phyloP scores from a whole-genome alignment of 2,113 vertebrate genomes.

The Mastomys coucha region DNA sequence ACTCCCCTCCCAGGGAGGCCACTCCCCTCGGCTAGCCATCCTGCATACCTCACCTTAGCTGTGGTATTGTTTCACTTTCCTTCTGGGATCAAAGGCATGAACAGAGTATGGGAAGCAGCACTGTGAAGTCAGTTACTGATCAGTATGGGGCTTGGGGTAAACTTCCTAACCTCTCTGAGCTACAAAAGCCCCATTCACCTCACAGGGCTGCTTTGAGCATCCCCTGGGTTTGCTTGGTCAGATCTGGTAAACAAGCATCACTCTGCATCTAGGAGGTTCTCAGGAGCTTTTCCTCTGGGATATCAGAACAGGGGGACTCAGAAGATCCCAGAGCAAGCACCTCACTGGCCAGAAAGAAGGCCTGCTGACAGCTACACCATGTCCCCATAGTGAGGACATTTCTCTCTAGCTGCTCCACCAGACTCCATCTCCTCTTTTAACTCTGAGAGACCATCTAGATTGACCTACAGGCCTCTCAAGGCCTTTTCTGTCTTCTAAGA shows the following conservation, averaged over 20 bases:
- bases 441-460: neutral
- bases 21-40: too few species aligned
- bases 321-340: neutral
- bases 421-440: neutral
- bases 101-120: too few species aligned
- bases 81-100: neutral
- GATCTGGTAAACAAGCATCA: neutral
- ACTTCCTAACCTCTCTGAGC: neutral
- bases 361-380: neutral
- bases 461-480: neutral
- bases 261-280: neutral
- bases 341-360: neutral
- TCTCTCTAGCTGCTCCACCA: too few species aligned
- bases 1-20: too few species aligned
- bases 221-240: neutral
- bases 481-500: neutral
- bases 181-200: neutral
- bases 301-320: neutral
- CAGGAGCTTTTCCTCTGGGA: neutral
- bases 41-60: too few species aligned
- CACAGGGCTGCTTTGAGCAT: neutral
- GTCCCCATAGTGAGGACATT: too few species aligned
- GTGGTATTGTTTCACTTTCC: neutral
- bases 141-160: neutral
- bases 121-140: neutral